Conservation (phyloP, 2,797 vertebrate genomes). For the Betta splendens region DNA sequence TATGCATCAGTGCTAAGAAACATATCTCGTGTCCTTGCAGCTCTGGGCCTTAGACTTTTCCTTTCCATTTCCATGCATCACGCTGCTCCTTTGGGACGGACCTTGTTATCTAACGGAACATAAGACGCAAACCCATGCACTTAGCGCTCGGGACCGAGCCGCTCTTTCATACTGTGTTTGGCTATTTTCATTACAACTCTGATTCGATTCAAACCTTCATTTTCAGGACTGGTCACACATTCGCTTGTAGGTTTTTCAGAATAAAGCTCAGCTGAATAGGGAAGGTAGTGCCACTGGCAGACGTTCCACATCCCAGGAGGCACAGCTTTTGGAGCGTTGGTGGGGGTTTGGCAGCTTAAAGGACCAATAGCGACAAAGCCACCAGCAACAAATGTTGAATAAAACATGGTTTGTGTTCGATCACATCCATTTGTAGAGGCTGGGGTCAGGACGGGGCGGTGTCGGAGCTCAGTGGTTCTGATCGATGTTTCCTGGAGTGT, state of each 20-base stretch:
- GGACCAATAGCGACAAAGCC: slow-evolving; percentile 14
- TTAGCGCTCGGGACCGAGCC: not conserved
- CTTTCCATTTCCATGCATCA: slow-evolving; percentile 40
- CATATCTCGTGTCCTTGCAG: slow-evolving; percentile 40
- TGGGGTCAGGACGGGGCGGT: not conserved
- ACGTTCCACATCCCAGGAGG: too few relatives aligned
- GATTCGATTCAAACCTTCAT: not conserved
- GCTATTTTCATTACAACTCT: not conserved
- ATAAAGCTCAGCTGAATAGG: slow-evolving; percentile 1
- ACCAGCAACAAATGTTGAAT: slow-evolving; percentile 26
- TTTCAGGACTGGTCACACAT: not conserved
- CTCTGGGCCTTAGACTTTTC: slow-evolving; percentile 36
- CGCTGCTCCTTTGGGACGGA: slow-evolving; percentile 46
- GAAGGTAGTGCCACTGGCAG: too few relatives aligned
- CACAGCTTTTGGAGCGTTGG: too few relatives aligned
- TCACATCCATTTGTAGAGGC: slow-evolving; percentile 46
- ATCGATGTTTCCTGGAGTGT: slow-evolving; percentile 55
- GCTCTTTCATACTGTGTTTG: slow-evolving; percentile 2
- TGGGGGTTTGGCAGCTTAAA: too few relatives aligned
- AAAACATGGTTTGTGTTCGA: slow-evolving; percentile 53
- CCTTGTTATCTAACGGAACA: slow-evolving; percentile 40
- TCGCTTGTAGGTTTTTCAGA: slow-evolving; percentile 14
- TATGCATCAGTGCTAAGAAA: slow-evolving; percentile 39
- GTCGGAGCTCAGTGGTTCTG: slow-evolving; percentile 25
- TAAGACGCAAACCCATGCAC: not conserved